A percentile compares a stretch with the other conserved stretches of the same genome.
Evolutionary conservation across 1,140 invertebrate species (phyloP).

Genomic region (Hylyphantes graminicola): DNA sequence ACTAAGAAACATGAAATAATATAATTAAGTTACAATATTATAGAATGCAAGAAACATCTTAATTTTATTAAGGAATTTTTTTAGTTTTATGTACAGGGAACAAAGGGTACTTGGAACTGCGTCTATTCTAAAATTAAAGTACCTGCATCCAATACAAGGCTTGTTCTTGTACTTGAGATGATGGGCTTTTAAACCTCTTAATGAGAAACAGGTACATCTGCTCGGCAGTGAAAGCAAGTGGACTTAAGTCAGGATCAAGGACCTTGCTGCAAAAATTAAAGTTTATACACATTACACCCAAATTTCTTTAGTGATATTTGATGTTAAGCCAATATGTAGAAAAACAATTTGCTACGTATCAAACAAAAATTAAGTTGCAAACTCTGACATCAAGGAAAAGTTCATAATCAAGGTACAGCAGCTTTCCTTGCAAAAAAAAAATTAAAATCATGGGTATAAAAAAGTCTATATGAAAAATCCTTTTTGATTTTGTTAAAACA

Average conservation of each 20-base stretch:
- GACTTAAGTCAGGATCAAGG: constrained; percentile 94
- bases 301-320: no score
- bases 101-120: no score
- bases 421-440: no score
- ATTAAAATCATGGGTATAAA: no score
- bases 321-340: not conserved
- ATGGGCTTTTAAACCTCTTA: constrained; percentile 84
- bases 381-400: not conserved
- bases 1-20: no score
- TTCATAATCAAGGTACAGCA: not conserved
- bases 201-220: constrained; percentile 96
- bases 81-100: no score
- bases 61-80: no score
- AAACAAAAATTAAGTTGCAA: not conserved
- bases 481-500: no score
- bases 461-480: no score
- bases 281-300: not conserved
- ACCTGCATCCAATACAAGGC: constrained; percentile 96
- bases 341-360: not conserved
- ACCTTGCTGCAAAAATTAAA: constrained; percentile 80
- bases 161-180: constrained; percentile 89
- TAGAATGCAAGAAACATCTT: no score
- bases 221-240: constrained; percentile 90
- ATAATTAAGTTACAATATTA: no score
- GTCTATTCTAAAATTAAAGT: not conserved